Percentiles rank a stretch among this genome's conserved stretches.
Conservation (phyloP, 53 echinoderm and acorn worm genomes). For the Zoroaster sp. region DNA sequence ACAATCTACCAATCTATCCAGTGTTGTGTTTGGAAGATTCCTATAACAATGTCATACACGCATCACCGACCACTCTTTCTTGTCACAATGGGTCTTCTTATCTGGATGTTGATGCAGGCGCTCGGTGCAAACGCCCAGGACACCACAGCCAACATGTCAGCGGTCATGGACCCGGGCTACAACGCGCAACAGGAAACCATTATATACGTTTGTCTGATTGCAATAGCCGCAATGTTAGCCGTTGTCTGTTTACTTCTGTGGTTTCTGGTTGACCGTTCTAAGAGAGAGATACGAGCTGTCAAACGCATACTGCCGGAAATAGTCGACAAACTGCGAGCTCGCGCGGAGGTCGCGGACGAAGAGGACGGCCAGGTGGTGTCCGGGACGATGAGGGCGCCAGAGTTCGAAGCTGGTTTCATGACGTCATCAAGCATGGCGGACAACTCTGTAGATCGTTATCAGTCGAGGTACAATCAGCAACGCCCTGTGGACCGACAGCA, state of each 20-base stretch:
- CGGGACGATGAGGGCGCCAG: conserved; percentile 37
- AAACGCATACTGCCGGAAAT: conserved; percentile 70
- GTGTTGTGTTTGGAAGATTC: no score
- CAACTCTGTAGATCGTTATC: not conserved
- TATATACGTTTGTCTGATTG: conserved; percentile 70
- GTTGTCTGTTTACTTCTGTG: conserved; percentile 69
- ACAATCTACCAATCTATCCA: no score
- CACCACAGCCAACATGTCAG: conserved; percentile 35
- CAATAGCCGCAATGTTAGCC: conserved; percentile 51
- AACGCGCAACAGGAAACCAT: conserved; percentile 79
- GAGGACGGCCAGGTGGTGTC: conserved; percentile 17
- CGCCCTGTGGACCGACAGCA: not conserved
- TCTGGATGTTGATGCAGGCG: not conserved
- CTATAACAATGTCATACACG: not conserved
- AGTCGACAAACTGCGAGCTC: conserved; percentile 60
- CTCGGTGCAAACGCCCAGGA: not conserved
- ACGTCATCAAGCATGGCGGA: conserved; percentile 17
- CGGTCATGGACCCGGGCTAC: conserved; percentile 62
- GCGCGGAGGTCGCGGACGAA: conserved; percentile 23
- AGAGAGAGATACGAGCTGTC: conserved; percentile 59
- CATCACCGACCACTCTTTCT: not conserved
- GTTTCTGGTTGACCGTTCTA: conserved; percentile 74
- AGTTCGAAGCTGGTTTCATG: conserved; percentile 51
- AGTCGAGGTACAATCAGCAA: not conserved
- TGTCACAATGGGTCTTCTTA: not conserved